Evolutionary conservation across 92 coral and sea anemone genomes (phyloP), one percentile per base, ranked within the genome.

Genomic region (Porites evermanni): DNA sequence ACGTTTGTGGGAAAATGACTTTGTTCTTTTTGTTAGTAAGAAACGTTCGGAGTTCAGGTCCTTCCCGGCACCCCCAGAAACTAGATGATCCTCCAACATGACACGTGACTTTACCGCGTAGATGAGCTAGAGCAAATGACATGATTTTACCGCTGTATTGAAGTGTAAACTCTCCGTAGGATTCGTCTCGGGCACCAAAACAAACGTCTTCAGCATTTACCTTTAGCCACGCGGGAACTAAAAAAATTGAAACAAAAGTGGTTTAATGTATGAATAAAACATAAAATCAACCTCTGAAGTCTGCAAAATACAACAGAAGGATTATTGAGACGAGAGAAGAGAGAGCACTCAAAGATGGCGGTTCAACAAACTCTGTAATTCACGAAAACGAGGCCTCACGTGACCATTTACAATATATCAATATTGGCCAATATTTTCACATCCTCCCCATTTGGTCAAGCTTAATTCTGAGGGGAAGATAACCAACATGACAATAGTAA

Each of bases 161-260:
- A 67, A 80, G 54, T 2, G 67, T 80, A 44, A 80, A 69, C 8
- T 66, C 26, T 2, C 84, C 84, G 26, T 51, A 80, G 20, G 53
- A 12, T 12, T 80, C 18, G 10, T 80, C 23, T 9, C 75, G 66
- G 1, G 84, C 84, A 13, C 84, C 84, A 67, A 80, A 79, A 53
- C 84, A 80, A 14, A 67, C 75, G 24, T 80, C 75, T 1, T 53
- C 3, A 24, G 24, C 50, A 1, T 80, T 80, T 13, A 68, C 66
- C 18, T 80, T 67, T 20, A 23, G 4, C 84, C 75, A 67, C 7
- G 38, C 11, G 6, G 76, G 76, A 80, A 0, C 75, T 54, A 18
- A 26, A 24, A 14, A 3, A 24, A 56, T 54, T 4, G n/a, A 16
- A 18, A 16, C 4, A 59, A 59, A 12, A 59, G 64, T 59, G 13